Base-by-base conservation (phyloP, 2,888 invertebrate genomes). In the Panopea generosa region DNA sequence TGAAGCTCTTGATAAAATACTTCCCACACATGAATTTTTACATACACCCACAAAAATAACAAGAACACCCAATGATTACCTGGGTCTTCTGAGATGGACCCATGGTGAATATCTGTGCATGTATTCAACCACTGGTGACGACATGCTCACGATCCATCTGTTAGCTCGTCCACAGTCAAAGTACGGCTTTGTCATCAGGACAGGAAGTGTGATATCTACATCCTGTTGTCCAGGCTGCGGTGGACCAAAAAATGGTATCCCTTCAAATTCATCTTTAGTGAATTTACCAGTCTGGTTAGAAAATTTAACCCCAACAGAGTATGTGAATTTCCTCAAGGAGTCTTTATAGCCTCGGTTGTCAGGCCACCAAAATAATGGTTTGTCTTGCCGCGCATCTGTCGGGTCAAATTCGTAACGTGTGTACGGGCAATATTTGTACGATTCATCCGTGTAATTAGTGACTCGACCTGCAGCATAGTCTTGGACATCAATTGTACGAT, bases 111-210 rank as follows among this genome's bases (percentile, higher is more conserved):
- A 93, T 80, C 92, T 79, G 0, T 98, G 98, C 93, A 96, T 98
- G 84, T 98, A 97, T 91, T 99, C 99, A 2, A 97, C 97, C 45
- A 99, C 96, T 0, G 99, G 99, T 24, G 97, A 96, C 1, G 98
- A 96, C 0, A 98, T 98, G 26, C 96, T 96, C 9, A 99, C 96
- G 40, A 99, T 94, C 99, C 99, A 99, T 91, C 98, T 96, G 93
- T 99, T 98, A 0, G 98, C 96, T 79, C 98, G 94, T 4, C 97
- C 97, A 92, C 99, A 99, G 94, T 99, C 99, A 92, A 97, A 99
- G 92, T 99, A 99, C 0, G 99, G 99, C 70, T 96, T 94, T 0
- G 97, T 98, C 96, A 97, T 98, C 91, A 96, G 96, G 0, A 99
- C 97, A 16, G 99, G 99, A 1, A 98, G 97, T 1, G 77, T 77